These are phyloP conservation scores for Eriocheir sinensis DNA, from an alignment of 1,140 invertebrate genomes.

Conservation along the genomic window DNA sequence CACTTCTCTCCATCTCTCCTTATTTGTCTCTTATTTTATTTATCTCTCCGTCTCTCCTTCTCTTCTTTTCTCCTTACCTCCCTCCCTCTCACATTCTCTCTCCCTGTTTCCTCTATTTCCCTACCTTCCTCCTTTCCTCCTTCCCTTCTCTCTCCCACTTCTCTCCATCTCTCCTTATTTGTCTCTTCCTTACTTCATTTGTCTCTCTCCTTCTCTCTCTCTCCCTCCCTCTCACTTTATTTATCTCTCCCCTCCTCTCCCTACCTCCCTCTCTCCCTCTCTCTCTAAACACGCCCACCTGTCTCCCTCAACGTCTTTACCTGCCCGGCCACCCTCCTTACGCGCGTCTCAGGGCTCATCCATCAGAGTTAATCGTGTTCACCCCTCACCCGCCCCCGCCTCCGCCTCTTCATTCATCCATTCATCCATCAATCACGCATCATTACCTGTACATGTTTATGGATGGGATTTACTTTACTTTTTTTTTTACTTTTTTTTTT, in stretches of 20 bases:
- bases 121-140: neutral
- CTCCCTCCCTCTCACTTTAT: neutral
- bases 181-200: neutral
- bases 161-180: too few relatives aligned
- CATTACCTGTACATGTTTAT: neutral
- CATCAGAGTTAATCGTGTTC: neutral
- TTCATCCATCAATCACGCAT: neutral
- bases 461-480: too few relatives aligned
- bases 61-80: neutral
- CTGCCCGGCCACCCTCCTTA: neutral
- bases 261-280: neutral
- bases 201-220: neutral
- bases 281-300: too few relatives aligned
- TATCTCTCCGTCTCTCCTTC: too few relatives aligned
- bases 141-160: neutral
- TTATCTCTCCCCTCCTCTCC: neutral
- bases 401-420: neutral
- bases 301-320: neutral
- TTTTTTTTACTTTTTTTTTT: neutral
- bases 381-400: neutral
- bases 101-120: neutral
- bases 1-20: neutral
- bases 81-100: too few relatives aligned
- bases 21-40: neutral
- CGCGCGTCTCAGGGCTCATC: neutral